phyloP scores from a whole-genome alignment of 1,140 invertebrate genomes.

The Bombus turneri region DNA sequence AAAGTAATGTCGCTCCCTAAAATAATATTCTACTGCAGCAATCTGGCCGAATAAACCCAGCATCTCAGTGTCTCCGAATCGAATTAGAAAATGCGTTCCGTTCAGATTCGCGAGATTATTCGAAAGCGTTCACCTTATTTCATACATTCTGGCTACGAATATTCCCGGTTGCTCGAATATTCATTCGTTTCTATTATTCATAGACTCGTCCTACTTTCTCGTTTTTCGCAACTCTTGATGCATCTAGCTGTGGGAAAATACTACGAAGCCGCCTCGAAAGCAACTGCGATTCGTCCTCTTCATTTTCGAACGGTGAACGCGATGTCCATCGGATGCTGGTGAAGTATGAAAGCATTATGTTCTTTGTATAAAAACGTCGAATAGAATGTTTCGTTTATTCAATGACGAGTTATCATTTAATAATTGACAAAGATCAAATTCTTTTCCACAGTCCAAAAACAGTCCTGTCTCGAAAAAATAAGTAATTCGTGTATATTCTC shows the following conservation, averaged over 20 bases:
- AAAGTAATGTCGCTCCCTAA: neutral
- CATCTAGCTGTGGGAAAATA: neutral
- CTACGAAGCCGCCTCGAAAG: neutral
- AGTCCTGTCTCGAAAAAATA: fast-evolving
- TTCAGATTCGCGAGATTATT: slow-evolving; percentile 38
- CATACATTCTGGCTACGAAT: slow-evolving; percentile 32
- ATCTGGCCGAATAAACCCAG: neutral
- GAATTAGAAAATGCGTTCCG: slow-evolving; percentile 34
- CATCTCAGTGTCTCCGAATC: neutral
- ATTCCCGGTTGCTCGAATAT: slow-evolving; percentile 39
- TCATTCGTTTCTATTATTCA: slow-evolving; percentile 54
- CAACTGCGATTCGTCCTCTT: neutral
- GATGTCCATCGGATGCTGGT: too few species aligned
- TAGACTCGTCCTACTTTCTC: slow-evolving; percentile 26
- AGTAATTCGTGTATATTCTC: neutral
- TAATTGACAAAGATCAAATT: too few species aligned
- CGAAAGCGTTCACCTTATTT: slow-evolving; percentile 36
- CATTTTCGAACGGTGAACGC: neutral
- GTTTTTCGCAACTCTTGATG: slow-evolving; percentile 33
- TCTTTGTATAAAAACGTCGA: too few species aligned
- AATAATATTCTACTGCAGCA: neutral
- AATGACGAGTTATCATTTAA: too few species aligned
- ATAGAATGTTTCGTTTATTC: too few species aligned
- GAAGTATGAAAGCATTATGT: too few species aligned
- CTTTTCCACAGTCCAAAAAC: too few species aligned